Evolutionary conservation across 2,888 invertebrate species (phyloP), one percentile per base, ranked within the genome.

Genomic region (Plemyria rubiginata): DNA sequence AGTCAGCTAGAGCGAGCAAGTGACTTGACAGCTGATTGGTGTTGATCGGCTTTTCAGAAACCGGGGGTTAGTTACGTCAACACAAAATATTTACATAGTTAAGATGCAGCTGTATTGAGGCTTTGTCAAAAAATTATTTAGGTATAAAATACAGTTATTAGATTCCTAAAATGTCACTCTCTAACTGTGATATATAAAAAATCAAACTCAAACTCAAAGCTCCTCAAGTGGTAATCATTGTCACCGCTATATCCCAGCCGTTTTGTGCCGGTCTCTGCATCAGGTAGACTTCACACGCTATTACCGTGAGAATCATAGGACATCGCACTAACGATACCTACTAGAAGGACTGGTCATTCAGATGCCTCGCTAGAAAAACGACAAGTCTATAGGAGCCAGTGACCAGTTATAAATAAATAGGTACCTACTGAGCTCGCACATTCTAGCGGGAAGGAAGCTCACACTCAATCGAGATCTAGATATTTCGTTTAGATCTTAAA

Each of bases 271-370:
- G 32, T 51, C 15, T 0, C n/a, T 28, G 41, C 41, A 2, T 28
- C 29, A n/a, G n/a, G 12, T 5, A 43, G 54, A 40, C 45, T 45
- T 16, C 13, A 1, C 6, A n/a, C 9, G 41, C 53, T 56, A 49
- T 53, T 29, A 55, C 54, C 60, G 60, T 63, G 60, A 57, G 59
- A 63, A 66, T 8, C 38, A 0, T 5, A 60, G 65, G 60, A 60
- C 65, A 58, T 54, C 51, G 63, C 63, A 55, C 59, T 62, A 61
- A 59, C 56, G 59, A 62, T 55, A 61, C 66, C 15, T 60, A 66
- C 50, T 29, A 56, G 54, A n/a, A n/a, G n/a, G n/a, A 66, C 70
- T 54, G 68, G 68, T 66, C 66, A 65, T 60, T 61, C 60, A 62
- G 61, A 64, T 66, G 62, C 38, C 53, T 56, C n/a, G 54, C 15